These are phyloP conservation scores for Shinisaurus crocodilurus DNA, from an alignment of 2,113 vertebrate species.

Conservation along the genomic window DNA sequence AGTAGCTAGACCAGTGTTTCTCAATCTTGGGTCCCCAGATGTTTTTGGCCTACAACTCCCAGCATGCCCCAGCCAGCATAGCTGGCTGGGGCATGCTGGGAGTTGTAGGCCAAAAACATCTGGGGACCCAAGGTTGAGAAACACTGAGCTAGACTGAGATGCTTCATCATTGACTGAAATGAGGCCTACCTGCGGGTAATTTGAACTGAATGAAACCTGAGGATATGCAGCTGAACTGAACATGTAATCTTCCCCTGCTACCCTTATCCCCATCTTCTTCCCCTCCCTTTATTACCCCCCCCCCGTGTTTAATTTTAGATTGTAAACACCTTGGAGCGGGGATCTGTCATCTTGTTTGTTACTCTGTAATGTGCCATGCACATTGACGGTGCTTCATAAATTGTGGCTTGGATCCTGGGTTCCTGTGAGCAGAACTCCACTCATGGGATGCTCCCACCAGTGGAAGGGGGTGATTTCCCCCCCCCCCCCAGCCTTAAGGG, in stretches of 20 bases:
- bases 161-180: neutral
- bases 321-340: neutral
- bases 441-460: neutral
- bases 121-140: too few relatives aligned
- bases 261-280: neutral
- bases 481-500: too few relatives aligned
- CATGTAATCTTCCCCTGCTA: too few relatives aligned
- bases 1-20: neutral
- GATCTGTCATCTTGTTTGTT: neutral
- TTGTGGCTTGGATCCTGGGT: neutral
- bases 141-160: too few relatives aligned
- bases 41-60: too few relatives aligned
- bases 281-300: neutral
- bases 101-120: too few relatives aligned
- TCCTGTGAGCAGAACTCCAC: neutral
- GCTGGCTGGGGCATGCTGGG: too few relatives aligned
- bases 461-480: neutral
- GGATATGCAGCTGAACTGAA: neutral
- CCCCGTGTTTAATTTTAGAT: neutral
- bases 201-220: neutral
- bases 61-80: too few relatives aligned
- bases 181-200: neutral
- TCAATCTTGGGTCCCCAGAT: too few relatives aligned
- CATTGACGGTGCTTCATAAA: neutral
- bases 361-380: neutral